These are phyloP conservation scores for Macropis europaea DNA, from an alignment of 2,888 invertebrate genomes.

Conservation along the genomic window DNA sequence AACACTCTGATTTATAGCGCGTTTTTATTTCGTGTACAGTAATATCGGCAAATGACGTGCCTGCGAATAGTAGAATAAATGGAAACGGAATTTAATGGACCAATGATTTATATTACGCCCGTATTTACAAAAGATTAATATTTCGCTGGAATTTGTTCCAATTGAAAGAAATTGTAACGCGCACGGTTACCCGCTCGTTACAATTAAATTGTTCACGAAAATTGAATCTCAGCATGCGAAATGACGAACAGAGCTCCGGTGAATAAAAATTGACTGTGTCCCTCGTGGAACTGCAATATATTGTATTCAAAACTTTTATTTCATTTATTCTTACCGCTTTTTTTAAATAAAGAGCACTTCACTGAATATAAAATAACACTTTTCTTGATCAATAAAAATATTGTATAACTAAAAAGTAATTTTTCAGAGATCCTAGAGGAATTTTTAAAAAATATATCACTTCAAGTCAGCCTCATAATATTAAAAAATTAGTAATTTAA, in stretches of 20 bases:
- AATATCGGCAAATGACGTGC: not conserved
- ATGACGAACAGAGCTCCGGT: not conserved
- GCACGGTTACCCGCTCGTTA: not conserved
- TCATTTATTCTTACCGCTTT: no score
- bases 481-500: no score
- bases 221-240: not conserved
- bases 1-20: not conserved
- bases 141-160: not conserved
- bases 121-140: not conserved
- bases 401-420: no score
- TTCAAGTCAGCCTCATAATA: no score
- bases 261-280: no score
- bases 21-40: not conserved
- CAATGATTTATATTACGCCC: not conserved
- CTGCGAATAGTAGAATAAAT: not conserved
- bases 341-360: no score
- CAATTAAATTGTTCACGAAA: not conserved
- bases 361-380: no score
- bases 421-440: no score
- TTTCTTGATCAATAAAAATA: no score
- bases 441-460: no score
- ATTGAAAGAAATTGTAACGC: not conserved
- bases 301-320: no score
- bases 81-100: conserved; percentile 4
- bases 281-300: no score